These are phyloP conservation scores for Siniperca undulata DNA, from an alignment of 2,797 vertebrate species.

Conservation along the genomic window DNA sequence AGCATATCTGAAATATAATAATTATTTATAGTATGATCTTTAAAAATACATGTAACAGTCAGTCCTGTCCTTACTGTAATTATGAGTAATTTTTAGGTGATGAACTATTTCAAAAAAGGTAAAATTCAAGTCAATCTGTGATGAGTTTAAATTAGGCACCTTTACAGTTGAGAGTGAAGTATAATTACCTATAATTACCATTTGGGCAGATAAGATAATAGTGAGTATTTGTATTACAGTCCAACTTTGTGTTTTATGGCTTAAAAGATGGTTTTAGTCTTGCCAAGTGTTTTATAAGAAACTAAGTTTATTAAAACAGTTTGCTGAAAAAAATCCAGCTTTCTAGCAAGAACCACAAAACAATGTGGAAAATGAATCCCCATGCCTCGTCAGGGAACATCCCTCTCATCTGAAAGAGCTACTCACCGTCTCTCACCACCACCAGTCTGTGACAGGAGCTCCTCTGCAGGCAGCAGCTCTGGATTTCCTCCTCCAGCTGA, in stretches of 20 bases:
- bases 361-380: not conserved
- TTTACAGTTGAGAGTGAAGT: no score
- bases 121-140: not conserved
- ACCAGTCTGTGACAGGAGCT: slow-evolving; percentile 65
- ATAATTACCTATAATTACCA: no score
- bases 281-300: no score
- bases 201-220: not conserved
- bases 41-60: not conserved
- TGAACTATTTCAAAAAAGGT: not conserved
- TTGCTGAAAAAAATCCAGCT: no score
- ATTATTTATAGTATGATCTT: not conserved
- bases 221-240: no score
- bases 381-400: not conserved
- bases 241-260: no score
- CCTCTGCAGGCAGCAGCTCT: slow-evolving; percentile 76
- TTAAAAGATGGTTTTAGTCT: no score
- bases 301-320: no score
- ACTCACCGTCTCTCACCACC: slow-evolving; percentile 80
- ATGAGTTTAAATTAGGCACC: no score
- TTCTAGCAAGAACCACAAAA: not conserved
- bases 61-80: not conserved
- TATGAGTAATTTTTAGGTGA: not conserved
- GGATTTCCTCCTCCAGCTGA: slow-evolving; percentile 77
- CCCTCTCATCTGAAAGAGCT: not conserved
- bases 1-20: slow-evolving; percentile 58